Percentiles rank a stretch among this genome's conserved stretches.
Evolutionary conservation across 2,797 vertebrate species (phyloP).

Genomic region (Perodicticus potto): DNA sequence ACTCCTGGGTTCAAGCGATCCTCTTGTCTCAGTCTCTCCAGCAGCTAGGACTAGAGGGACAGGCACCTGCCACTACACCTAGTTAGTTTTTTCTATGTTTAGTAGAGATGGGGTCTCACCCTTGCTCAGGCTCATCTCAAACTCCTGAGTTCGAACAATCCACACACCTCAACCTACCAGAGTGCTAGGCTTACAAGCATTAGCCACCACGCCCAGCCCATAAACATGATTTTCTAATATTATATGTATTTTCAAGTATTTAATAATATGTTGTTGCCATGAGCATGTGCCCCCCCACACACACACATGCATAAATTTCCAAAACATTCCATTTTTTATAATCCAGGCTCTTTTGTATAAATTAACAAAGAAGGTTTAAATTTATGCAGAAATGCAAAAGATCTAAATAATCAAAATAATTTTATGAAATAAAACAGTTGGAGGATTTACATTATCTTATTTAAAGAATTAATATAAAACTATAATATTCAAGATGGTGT

Average conservation of each 20-base stretch:
- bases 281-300: background rate
- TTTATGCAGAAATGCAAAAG: background rate
- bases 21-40: too few species aligned
- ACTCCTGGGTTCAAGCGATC: too few species aligned
- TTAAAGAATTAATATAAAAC: background rate
- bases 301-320: background rate
- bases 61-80: too few species aligned
- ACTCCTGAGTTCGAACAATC: too few species aligned
- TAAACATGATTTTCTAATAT: background rate
- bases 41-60: too few species aligned
- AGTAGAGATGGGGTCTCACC: too few species aligned
- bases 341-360: background rate
- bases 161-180: too few species aligned
- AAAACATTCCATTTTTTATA: slow-evolving; percentile 42
- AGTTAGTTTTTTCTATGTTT: too few species aligned
- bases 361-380: background rate
- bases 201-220: too few species aligned
- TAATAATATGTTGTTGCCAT: background rate
- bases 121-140: too few species aligned
- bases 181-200: too few species aligned
- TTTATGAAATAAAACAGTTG: background rate
- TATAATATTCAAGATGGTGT: background rate
- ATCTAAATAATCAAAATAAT: background rate
- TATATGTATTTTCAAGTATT: slow-evolving; percentile 7
- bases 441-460: background rate